Evolutionary conservation across 2,888 invertebrate species (phyloP).

Genomic region (Aelia acuminata): DNA sequence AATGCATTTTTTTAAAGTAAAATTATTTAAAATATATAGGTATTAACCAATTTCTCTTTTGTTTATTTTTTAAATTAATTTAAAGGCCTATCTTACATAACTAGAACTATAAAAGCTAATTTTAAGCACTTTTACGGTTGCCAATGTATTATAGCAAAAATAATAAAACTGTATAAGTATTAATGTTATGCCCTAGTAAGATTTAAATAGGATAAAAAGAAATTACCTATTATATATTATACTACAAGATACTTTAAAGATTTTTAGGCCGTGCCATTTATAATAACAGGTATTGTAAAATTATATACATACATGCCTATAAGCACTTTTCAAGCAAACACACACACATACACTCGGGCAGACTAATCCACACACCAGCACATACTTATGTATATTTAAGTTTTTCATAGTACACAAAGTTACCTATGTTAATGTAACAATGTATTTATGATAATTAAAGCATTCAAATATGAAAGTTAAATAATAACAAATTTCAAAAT

Average conservation of each 20-base stretch:
- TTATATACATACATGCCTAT: conserved; percentile 36
- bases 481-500: conserved; percentile 41
- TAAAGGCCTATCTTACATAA: not conserved
- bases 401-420: not conserved
- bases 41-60: not conserved
- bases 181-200: conserved; percentile 16
- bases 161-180: conserved; percentile 46
- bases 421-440: not conserved
- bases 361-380: conserved; percentile 5
- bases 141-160: conserved; percentile 43
- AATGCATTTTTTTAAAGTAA: not conserved
- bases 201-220: conserved; percentile 33
- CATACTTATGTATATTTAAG: conserved; percentile 24
- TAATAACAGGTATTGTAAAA: not conserved
- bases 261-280: conserved; percentile 48
- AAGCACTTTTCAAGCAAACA: conserved; percentile 6
- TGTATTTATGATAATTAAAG: conserved; percentile 41
- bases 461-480: conserved; percentile 8
- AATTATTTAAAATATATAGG: conserved; percentile 13
- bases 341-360: not conserved
- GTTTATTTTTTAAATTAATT: not conserved
- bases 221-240: conserved; percentile 14
- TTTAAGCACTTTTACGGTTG: conserved; percentile 42
- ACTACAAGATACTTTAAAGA: conserved; percentile 29
- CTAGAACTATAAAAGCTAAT: conserved; percentile 40